phyloP scores from a whole-genome alignment of 2,888 invertebrate genomes.

The Mythimna loreyi region DNA sequence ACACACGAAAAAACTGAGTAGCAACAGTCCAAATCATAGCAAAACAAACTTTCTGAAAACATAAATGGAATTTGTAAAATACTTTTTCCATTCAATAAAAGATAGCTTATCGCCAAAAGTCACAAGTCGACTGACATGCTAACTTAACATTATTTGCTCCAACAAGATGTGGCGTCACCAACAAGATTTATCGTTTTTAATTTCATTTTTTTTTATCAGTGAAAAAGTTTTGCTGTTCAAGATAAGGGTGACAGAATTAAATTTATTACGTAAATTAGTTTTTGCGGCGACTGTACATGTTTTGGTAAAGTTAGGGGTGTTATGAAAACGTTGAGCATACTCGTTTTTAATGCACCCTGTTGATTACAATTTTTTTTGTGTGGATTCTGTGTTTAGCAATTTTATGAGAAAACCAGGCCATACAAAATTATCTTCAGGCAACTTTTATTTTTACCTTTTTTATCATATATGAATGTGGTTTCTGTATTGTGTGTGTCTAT shows the following conservation, averaged over 20 bases:
- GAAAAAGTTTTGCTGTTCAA: conserved; percentile 49
- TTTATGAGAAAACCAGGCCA: not conserved
- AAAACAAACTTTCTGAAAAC: not conserved
- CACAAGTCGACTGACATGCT: conserved; percentile 40
- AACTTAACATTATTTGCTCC: conserved; percentile 58
- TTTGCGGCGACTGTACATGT: conserved; percentile 51
- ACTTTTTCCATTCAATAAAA: conserved; percentile 31
- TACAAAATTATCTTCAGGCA: too few relatives aligned
- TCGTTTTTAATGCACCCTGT: conserved; percentile 23
- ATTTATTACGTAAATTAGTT: conserved; percentile 63
- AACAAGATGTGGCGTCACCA: conserved; percentile 57
- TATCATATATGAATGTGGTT: too few relatives aligned
- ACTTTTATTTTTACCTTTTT: too few relatives aligned
- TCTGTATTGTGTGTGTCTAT: too few relatives aligned
- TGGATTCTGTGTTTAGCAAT: not conserved
- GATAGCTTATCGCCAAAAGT: conserved; percentile 28
- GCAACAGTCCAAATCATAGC: too few relatives aligned
- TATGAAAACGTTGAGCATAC: conserved; percentile 16
- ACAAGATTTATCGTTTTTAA: conserved; percentile 67
- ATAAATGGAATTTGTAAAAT: not conserved
- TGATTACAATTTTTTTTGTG: not conserved
- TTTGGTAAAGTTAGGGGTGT: conserved; percentile 34
- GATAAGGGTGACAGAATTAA: conserved; percentile 62
- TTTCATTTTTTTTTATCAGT: conserved; percentile 60
- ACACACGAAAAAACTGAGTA: not conserved